Percentiles rank a stretch among this genome's conserved stretches.
Conservation (phyloP, 2,797 vertebrate genomes). For the Leptatherina wallacei region DNA sequence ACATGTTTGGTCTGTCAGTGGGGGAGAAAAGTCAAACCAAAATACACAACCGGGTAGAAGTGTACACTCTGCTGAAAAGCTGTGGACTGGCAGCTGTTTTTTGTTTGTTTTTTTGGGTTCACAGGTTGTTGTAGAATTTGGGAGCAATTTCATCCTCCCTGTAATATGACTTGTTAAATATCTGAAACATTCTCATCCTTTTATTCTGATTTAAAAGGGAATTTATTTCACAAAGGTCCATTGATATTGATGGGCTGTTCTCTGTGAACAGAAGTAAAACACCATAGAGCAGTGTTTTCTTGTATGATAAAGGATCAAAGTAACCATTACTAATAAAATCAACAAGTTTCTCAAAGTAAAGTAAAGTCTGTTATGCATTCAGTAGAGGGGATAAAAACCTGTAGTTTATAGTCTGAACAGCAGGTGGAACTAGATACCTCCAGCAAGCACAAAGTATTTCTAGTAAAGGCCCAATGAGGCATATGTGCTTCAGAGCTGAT, state of each 20-base stretch:
- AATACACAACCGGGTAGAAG: neutral
- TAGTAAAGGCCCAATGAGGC: neutral
- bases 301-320: too few species aligned
- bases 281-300: too few species aligned
- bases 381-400: neutral
- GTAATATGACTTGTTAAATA: neutral
- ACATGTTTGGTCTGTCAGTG: constrained; percentile 53
- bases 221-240: too few species aligned
- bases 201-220: too few species aligned
- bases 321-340: too few species aligned
- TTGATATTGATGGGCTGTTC: too few species aligned
- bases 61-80: constrained; percentile 1
- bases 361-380: too few species aligned
- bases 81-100: neutral
- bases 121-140: neutral
- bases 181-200: neutral
- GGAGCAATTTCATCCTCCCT: neutral
- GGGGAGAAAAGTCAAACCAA: constrained; percentile 40
- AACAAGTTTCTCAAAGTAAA: too few species aligned
- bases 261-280: too few species aligned
- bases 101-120: neutral
- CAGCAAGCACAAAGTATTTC: neutral
- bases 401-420: constrained; percentile 60
- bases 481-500: neutral
- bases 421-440: constrained; percentile 65